Conservation (phyloP, 1,140 invertebrate genomes). For the Melanaphis sacchari region DNA sequence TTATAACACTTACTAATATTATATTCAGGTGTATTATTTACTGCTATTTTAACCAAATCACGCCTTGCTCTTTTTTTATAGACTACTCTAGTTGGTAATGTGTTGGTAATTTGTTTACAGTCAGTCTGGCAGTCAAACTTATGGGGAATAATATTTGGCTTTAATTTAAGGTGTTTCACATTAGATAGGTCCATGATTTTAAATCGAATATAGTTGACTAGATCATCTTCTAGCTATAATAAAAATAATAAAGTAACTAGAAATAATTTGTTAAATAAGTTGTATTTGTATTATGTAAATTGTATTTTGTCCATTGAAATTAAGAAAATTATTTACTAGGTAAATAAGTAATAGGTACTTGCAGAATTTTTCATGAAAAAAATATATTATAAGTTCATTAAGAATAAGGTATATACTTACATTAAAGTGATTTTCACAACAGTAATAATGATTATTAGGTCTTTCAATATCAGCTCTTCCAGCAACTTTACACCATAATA, state of each 20-base stretch:
- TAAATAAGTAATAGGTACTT: background rate
- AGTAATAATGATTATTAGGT: background rate
- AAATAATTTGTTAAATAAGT: background rate
- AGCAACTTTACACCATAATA: too few relatives aligned
- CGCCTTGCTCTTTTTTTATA: background rate
- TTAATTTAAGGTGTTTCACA: background rate
- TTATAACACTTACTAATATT: background rate
- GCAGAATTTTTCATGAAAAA: background rate
- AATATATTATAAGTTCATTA: conserved; percentile 2
- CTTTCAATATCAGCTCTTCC: too few relatives aligned
- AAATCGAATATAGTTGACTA: background rate
- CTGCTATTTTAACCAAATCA: background rate
- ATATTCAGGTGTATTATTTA: background rate
- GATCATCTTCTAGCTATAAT: background rate
- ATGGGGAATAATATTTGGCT: background rate
- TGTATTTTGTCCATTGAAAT: background rate
- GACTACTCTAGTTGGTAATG: background rate
- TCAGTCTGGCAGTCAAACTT: conserved; percentile 3
- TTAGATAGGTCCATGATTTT: background rate
- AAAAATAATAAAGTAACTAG: background rate
- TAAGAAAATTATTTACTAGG: background rate
- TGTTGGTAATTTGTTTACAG: background rate
- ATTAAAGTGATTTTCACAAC: background rate
- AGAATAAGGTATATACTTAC: background rate
- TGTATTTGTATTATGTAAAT: background rate